phyloP scores from a whole-genome alignment of 2,113 vertebrate species.

The Columba janthina region DNA sequence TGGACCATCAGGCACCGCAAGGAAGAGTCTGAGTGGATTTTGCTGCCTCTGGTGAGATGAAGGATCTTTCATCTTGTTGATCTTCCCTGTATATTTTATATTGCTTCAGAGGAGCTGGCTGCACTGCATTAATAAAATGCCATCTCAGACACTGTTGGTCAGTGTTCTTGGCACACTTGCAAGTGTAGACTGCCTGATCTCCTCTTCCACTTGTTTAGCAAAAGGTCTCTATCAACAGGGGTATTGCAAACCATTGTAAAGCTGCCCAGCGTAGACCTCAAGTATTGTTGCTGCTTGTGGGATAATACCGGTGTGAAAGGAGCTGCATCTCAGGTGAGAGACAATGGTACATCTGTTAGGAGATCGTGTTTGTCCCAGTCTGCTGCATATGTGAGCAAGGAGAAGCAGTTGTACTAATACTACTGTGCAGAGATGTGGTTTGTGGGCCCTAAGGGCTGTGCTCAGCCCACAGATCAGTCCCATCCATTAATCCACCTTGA shows the following conservation, averaged over 20 bases:
- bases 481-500: background rate
- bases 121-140: background rate
- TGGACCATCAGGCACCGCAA: background rate
- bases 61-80: constrained; percentile 4
- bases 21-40: background rate
- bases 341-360: background rate
- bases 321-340: background rate
- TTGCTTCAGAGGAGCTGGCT: background rate
- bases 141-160: background rate
- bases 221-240: background rate
- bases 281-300: background rate
- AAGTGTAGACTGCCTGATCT: background rate
- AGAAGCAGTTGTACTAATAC: background rate
- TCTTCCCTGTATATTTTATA: background rate
- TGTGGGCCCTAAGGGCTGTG: background rate
- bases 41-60: background rate
- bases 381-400: background rate
- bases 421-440: background rate
- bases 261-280: background rate
- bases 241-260: background rate
- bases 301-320: background rate
- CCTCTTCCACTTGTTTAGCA: background rate
- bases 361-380: background rate
- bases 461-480: background rate
- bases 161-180: background rate